phyloP scores from a whole-genome alignment of 1,140 invertebrate species.

The Cydia pomonella region DNA sequence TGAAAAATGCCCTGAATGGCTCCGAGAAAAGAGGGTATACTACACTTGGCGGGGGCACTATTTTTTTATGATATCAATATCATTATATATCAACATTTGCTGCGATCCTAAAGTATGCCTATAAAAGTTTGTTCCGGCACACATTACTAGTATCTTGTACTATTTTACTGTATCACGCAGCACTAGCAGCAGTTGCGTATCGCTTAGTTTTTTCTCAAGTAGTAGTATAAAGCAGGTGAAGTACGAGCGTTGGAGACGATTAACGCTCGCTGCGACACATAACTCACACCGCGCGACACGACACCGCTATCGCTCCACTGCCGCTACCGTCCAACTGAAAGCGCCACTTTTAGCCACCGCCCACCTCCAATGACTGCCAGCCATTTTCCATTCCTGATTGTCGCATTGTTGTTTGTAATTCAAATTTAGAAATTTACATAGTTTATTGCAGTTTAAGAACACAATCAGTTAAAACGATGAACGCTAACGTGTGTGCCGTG shows the following conservation, averaged over 20 bases:
- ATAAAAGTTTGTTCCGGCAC: too few relatives aligned
- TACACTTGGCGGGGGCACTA: too few relatives aligned
- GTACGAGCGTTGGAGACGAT: slow-evolving; percentile 51
- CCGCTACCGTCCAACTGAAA: slow-evolving; percentile 45
- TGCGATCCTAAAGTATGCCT: too few relatives aligned
- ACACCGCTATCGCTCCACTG: slow-evolving; percentile 46
- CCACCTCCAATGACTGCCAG: slow-evolving; percentile 38
- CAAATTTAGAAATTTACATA: slow-evolving; percentile 71
- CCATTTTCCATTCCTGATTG: slow-evolving; percentile 44
- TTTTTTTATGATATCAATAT: too few relatives aligned
- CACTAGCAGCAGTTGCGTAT: not conserved
- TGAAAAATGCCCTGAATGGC: too few relatives aligned
- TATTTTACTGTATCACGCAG: not conserved
- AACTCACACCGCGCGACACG: slow-evolving; percentile 45
- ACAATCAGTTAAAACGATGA: slow-evolving; percentile 57
- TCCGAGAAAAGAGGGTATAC: too few relatives aligned
- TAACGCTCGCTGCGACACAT: slow-evolving; percentile 48
- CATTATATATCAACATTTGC: too few relatives aligned
- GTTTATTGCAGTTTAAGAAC: slow-evolving; percentile 71
- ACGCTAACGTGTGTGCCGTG: slow-evolving; percentile 28
- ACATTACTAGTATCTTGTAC: not conserved
- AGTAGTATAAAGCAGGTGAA: not conserved
- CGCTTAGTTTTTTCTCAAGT: slow-evolving; percentile 16
- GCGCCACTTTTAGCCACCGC: slow-evolving; percentile 54
- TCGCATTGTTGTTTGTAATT: slow-evolving; percentile 64